phyloP scores from a whole-genome alignment of 2,113 vertebrate genomes.

The Amphiprion percula region DNA sequence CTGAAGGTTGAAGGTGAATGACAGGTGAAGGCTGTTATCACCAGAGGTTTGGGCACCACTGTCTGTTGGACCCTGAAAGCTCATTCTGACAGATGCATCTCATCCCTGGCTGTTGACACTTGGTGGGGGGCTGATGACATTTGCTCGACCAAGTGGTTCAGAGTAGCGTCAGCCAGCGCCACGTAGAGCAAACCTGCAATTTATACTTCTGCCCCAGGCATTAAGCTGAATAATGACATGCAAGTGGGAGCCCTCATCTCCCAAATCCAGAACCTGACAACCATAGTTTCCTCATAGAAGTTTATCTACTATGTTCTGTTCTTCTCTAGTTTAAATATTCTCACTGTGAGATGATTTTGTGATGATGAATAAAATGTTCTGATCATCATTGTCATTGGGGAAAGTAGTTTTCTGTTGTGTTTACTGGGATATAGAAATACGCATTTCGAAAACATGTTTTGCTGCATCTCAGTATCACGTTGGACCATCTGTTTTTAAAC shows the following conservation, averaged over 20 bases:
- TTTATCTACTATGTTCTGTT: neutral
- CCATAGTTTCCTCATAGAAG: conserved; percentile 12
- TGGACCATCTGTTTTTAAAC: neutral
- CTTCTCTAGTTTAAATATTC: neutral
- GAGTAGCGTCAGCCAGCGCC: conserved; percentile 54
- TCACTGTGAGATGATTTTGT: neutral
- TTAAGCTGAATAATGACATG: conserved; percentile 71
- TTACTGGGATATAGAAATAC: neutral
- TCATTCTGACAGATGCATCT: conserved; percentile 80
- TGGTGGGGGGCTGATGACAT: conserved; percentile 69
- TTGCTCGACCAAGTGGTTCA: conserved; percentile 50
- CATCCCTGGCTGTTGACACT: conserved; percentile 58
- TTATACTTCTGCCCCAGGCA: conserved; percentile 68
- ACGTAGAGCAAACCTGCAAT: conserved; percentile 78
- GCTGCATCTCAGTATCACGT: conserved; percentile 3
- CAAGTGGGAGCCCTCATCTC: conserved; percentile 35
- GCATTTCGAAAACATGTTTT: neutral
- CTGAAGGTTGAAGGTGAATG: conserved; percentile 74
- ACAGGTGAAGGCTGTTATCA: conserved; percentile 67
- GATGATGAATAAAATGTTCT: neutral
- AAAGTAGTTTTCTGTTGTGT: conserved; percentile 1
- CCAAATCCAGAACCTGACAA: conserved; percentile 14
- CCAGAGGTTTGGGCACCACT: conserved; percentile 60
- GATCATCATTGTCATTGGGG: conserved; percentile 4
- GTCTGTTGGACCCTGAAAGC: conserved; percentile 82